Conservation (phyloP, 2,888 invertebrate species). For the Mythimna pallens region DNA sequence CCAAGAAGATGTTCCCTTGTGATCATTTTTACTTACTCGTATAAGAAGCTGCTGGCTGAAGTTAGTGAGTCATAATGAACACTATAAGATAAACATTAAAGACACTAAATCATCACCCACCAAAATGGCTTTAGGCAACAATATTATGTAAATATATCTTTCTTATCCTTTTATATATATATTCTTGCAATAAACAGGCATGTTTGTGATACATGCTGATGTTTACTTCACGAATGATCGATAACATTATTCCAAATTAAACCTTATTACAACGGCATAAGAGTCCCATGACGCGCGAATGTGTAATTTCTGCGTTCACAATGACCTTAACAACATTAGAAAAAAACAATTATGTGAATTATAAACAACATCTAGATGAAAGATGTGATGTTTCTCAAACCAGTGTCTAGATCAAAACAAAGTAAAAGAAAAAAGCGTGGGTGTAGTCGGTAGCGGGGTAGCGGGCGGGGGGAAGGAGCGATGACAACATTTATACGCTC, state of each 20-base stretch:
- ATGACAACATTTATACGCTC: no score
- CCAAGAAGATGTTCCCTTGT: no score
- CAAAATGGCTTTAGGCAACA: no score
- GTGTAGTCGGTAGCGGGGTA: no score
- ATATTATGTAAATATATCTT: not conserved
- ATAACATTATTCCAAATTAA: not conserved
- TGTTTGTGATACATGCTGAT: not conserved
- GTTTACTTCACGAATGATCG: not conserved
- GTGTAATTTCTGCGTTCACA: not conserved
- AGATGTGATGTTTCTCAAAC: not conserved
- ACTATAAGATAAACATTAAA: no score
- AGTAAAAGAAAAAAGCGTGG: not conserved
- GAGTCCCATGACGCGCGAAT: not conserved
- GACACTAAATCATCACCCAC: no score
- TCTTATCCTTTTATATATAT: slow-evolving; percentile 7
- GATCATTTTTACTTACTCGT: no score
- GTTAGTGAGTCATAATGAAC: no score
- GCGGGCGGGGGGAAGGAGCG: no score
- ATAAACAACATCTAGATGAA: not conserved
- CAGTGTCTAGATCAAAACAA: not conserved
- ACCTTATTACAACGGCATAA: not conserved
- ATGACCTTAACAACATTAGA: not conserved
- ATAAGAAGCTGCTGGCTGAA: no score
- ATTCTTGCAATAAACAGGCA: slow-evolving; percentile 11
- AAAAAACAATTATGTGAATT: not conserved